Evolutionary conservation across 1,140 invertebrate species (phyloP).

Genomic region (Dendrolimus kikuchii): DNA sequence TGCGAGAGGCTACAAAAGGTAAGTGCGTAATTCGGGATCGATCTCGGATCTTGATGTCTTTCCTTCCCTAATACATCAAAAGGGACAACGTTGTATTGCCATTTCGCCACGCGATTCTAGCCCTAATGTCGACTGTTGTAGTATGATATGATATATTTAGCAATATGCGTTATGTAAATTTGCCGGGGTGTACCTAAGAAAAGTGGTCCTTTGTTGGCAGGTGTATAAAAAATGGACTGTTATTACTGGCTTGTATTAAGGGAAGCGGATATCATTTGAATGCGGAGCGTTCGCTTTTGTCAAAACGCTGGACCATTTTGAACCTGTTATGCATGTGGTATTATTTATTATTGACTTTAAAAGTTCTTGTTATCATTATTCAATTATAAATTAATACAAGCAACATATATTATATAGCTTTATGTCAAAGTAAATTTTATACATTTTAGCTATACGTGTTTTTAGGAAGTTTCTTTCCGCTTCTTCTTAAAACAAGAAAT

Average conservation of each 20-base stretch:
- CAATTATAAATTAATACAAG: too few species aligned
- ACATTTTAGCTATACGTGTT: too few species aligned
- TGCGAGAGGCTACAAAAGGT: neutral
- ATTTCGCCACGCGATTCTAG: constrained; percentile 8
- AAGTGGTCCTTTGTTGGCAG: constrained; percentile 37
- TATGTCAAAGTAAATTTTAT: too few species aligned
- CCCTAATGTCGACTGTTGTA: constrained; percentile 4
- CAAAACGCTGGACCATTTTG: too few species aligned
- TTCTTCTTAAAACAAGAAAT: too few species aligned
- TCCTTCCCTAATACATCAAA: constrained; percentile 40
- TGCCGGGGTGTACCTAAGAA: constrained; percentile 21
- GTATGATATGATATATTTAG: neutral
- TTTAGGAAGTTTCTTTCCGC: too few species aligned
- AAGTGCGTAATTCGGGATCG: constrained; percentile 21
- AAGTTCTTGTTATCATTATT: too few species aligned
- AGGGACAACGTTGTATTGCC: constrained; percentile 18
- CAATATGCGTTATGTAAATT: constrained; percentile 9
- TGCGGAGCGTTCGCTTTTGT: too few species aligned
- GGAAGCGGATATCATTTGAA: neutral
- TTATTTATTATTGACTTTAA: too few species aligned
- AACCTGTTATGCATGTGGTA: too few species aligned
- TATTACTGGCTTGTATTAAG: constrained; percentile 14
- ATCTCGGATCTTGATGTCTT: constrained; percentile 39
- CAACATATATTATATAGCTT: too few species aligned
- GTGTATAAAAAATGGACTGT: constrained; percentile 39